These are phyloP conservation scores for Calonectris borealis DNA, from an alignment of 2,113 vertebrate genomes.

Conservation along the genomic window DNA sequence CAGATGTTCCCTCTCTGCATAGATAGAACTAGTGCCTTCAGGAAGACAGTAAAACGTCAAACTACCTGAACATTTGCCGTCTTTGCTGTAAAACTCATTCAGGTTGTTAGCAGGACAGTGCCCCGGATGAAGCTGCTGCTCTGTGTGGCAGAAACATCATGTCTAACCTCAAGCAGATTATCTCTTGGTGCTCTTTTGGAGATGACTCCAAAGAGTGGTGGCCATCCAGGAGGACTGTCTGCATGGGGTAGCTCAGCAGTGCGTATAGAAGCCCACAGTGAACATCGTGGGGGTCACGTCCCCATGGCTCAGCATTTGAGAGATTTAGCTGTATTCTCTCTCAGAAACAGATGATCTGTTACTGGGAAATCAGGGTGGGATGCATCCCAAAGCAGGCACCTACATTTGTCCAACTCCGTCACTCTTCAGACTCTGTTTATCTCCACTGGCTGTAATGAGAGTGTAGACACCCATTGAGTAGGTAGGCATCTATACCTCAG, in stretches of 20 bases:
- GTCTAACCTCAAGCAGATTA: neutral
- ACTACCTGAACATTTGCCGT: neutral
- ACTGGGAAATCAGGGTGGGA: neutral
- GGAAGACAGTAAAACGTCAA: neutral
- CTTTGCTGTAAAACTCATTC: neutral
- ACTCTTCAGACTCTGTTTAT: neutral
- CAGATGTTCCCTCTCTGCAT: neutral
- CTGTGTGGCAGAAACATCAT: neutral
- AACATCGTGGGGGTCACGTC: rapidly evolving
- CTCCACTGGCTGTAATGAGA: neutral
- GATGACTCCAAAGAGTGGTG: neutral
- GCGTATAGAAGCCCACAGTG: rapidly evolving
- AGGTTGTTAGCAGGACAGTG: neutral
- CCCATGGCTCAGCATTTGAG: rapidly evolving
- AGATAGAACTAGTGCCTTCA: neutral
- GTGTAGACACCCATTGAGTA: neutral
- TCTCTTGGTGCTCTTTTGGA: neutral
- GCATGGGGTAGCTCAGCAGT: neutral
- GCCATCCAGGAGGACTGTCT: neutral
- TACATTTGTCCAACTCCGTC: neutral
- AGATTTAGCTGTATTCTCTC: neutral
- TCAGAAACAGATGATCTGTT: neutral
- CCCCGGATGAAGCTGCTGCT: neutral
- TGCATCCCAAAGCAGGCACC: neutral
- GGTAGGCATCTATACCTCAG: neutral